Conservation (phyloP, 2,888 invertebrate species). For the Helobdella robusta region DNA sequence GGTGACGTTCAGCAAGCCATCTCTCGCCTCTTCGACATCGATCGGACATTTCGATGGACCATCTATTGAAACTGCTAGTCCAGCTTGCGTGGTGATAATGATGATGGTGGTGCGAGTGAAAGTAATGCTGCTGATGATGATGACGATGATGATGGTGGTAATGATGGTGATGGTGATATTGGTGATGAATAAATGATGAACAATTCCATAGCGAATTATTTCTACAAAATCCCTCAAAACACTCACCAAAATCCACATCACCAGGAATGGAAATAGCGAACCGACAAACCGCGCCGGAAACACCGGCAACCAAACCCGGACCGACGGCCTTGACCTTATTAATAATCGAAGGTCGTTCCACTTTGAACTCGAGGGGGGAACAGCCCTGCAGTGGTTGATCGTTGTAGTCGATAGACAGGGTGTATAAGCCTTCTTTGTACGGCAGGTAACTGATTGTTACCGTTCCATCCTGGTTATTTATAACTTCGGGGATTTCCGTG, state of each 20-base stretch:
- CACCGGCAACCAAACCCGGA: constrained; percentile 10
- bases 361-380: constrained; percentile 20
- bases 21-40: constrained; percentile 19
- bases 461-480: constrained; percentile 15
- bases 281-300: constrained; percentile 4
- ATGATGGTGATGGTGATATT: background rate
- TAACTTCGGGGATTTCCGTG: constrained; percentile 9
- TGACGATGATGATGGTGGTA: background rate
- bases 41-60: constrained; percentile 24
- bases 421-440: constrained; percentile 9
- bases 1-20: constrained; percentile 7
- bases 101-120: too few species aligned
- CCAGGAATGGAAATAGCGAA: background rate
- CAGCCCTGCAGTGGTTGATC: constrained; percentile 15
- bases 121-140: too few species aligned
- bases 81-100: background rate
- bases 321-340: constrained; percentile 12
- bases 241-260: background rate
- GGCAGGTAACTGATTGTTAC: constrained; percentile 20
- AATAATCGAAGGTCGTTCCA: background rate
- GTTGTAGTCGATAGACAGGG: constrained; percentile 16
- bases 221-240: background rate
- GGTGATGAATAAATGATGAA: background rate
- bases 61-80: constrained; percentile 22
- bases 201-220: background rate